Percentiles rank a stretch among this genome's conserved stretches.
Conservation (phyloP, 2,888 invertebrate genomes). For the Cephus pulcher region DNA sequence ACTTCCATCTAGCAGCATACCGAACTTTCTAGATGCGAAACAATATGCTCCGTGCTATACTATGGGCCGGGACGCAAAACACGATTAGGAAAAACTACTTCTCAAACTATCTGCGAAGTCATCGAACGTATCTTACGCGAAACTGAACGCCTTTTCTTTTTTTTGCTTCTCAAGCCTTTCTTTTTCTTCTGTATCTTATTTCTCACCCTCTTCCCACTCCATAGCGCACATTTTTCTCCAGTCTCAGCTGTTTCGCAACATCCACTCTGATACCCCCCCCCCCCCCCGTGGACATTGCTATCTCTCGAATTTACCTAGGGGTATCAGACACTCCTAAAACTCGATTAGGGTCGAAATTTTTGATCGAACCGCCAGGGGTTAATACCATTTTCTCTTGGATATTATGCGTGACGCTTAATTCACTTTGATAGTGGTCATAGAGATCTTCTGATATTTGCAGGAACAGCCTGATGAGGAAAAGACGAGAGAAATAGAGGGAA, state of each 20-base stretch:
- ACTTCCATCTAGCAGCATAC: not conserved
- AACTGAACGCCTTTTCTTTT: constrained; percentile 12
- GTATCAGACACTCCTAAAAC: no score
- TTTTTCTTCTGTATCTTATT: not conserved
- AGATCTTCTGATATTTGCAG: not conserved
- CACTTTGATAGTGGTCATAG: not conserved
- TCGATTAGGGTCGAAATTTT: not conserved
- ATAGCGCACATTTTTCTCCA: not conserved
- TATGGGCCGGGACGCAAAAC: not conserved
- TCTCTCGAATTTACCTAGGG: not conserved
- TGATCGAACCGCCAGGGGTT: not conserved
- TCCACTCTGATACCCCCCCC: not conserved
- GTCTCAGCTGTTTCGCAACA: not conserved
- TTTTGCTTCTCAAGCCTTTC: constrained; percentile 14
- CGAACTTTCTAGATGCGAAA: not conserved
- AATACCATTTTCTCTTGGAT: not conserved
- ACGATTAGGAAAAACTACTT: not conserved
- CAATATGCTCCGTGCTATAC: not conserved
- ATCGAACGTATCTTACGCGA: not conserved
- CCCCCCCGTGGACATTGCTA: not conserved
- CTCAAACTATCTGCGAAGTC: constrained; percentile 8
- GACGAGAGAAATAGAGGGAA: not conserved
- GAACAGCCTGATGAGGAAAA: not conserved
- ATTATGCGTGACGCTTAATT: not conserved
- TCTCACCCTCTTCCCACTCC: not conserved